Evolutionary conservation across 2,113 vertebrate genomes (phyloP).

Genomic region (Salvelinus alpinus): DNA sequence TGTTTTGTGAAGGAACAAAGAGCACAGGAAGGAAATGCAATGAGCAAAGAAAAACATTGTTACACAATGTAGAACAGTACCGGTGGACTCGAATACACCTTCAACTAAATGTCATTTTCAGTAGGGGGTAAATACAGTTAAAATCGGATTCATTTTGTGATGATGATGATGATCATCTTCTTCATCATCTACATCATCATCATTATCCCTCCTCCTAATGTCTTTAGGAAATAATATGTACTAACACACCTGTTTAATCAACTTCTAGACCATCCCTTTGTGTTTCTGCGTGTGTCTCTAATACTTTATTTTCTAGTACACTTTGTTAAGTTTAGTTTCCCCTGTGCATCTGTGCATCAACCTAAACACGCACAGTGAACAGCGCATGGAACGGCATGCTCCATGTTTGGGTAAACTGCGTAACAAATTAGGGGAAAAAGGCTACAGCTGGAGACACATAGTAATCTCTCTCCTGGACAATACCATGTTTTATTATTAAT

Average conservation of each 20-base stretch:
- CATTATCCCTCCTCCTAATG: too few relatives aligned
- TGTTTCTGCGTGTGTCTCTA: not conserved
- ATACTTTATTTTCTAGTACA: conserved; percentile 13
- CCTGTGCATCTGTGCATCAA: conserved; percentile 32
- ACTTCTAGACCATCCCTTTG: conserved; percentile 8
- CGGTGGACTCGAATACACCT: not conserved
- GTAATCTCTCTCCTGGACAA: conserved; percentile 73
- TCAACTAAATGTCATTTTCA: not conserved
- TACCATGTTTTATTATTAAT: conserved; percentile 76
- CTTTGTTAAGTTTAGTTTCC: conserved; percentile 1
- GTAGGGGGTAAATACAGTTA: not conserved
- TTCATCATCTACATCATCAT: too few relatives aligned
- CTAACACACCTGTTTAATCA: conserved; percentile 7
- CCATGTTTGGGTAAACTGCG: conserved; percentile 78
- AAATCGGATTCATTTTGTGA: too few relatives aligned
- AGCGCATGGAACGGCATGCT: conserved; percentile 41
- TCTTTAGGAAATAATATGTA: not conserved
- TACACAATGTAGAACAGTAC: conserved; percentile 35
- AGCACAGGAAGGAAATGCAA: conserved; percentile 12
- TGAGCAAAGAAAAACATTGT: conserved; percentile 48
- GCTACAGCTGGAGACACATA: conserved; percentile 30
- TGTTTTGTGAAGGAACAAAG: conserved; percentile 58
- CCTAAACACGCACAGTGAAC: conserved; percentile 16
- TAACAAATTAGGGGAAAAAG: conserved; percentile 73
- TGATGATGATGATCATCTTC: too few relatives aligned